Percentiles rank a stretch among this genome's conserved stretches.
Conservation (phyloP, 2,888 invertebrate species). For the Agonopterix heracliana region DNA sequence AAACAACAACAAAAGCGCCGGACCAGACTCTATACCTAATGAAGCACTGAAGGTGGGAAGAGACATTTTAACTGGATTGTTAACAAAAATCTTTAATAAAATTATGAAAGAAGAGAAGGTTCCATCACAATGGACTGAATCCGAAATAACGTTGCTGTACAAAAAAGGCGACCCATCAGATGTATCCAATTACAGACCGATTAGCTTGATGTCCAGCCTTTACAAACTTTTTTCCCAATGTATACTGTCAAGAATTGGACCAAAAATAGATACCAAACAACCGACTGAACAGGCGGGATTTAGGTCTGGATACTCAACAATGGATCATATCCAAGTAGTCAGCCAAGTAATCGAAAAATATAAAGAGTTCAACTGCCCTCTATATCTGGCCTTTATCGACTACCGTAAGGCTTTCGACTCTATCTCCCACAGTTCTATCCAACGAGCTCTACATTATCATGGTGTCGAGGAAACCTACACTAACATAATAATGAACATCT, state of each 20-base stretch:
- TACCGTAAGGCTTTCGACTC: neutral
- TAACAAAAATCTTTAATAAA: neutral
- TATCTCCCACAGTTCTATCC: too few relatives aligned
- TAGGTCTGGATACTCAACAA: neutral
- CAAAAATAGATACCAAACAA: slow-evolving; percentile 12
- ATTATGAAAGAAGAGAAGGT: too few relatives aligned
- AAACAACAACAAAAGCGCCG: neutral
- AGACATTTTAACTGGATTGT: neutral
- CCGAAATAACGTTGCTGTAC: neutral
- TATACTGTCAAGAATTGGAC: neutral
- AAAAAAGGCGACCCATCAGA: neutral
- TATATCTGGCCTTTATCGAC: neutral
- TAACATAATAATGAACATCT: too few relatives aligned
- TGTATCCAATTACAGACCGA: neutral
- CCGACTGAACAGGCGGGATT: neutral
- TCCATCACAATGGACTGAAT: neutral
- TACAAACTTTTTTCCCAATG: neutral
- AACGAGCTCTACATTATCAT: too few relatives aligned
- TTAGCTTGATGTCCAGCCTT: neutral
- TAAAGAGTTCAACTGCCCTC: neutral
- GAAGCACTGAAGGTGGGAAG: neutral
- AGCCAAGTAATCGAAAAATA: neutral
- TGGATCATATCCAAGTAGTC: neutral
- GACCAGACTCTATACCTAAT: neutral
- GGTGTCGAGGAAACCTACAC: too few relatives aligned